Evolutionary conservation across 2,797 vertebrate genomes (phyloP).

Genomic region (Propithecus perrieri): DNA sequence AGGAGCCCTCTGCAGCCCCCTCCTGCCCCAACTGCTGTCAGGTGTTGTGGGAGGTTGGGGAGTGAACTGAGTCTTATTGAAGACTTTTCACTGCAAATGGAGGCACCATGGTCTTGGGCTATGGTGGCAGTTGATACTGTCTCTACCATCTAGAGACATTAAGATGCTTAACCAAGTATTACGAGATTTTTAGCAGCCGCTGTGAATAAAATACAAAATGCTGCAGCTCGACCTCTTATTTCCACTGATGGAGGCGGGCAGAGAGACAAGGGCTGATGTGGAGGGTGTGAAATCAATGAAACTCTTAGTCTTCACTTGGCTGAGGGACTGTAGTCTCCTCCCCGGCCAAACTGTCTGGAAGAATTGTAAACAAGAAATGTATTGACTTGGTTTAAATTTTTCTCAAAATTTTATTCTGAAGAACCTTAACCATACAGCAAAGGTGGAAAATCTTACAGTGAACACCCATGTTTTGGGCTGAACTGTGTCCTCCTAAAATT

Average conservation of each 20-base stretch:
- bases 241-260: background rate
- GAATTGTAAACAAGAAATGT: background rate
- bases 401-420: background rate
- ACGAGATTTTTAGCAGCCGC: background rate
- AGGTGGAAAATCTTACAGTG: background rate
- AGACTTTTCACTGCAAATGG: background rate
- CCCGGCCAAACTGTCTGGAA: background rate
- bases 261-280: rapidly evolving
- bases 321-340: background rate
- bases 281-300: background rate
- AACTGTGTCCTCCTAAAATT: background rate
- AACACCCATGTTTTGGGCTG: background rate
- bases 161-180: background rate
- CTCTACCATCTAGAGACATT: background rate
- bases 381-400: background rate
- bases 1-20: background rate
- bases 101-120: background rate
- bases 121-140: background rate
- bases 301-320: background rate
- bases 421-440: background rate
- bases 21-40: background rate
- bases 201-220: background rate
- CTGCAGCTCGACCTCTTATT: background rate
- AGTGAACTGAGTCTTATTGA: background rate
- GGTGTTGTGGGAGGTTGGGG: background rate